A percentile compares a stretch with the other conserved stretches of the same genome.
These are phyloP conservation scores for Creontiades dilutus DNA, from an alignment of 2,888 invertebrate species.

Conservation along the genomic window DNA sequence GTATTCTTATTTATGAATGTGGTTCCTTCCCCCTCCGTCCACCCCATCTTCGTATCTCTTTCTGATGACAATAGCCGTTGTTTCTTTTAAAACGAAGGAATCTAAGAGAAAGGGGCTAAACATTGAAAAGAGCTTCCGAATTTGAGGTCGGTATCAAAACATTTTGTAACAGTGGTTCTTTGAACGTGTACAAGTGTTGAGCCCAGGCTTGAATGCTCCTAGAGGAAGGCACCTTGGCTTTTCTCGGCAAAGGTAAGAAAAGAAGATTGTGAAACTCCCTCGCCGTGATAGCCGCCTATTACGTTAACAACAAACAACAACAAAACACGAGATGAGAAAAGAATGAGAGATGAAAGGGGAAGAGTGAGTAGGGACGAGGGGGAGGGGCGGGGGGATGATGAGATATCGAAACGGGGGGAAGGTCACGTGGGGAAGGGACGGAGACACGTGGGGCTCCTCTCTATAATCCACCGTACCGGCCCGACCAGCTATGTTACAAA, in stretches of 20 bases:
- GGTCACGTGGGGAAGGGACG: conserved; percentile 41
- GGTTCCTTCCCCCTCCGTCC: too few relatives aligned
- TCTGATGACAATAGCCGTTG: too few relatives aligned
- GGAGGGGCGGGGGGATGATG: background rate
- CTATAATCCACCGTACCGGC: background rate
- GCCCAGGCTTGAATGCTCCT: background rate
- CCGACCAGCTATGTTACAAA: too few relatives aligned
- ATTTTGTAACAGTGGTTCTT: too few relatives aligned
- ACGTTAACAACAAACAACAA: conserved; percentile 1
- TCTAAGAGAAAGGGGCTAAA: too few relatives aligned
- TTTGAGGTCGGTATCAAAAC: too few relatives aligned
- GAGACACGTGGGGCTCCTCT: background rate
- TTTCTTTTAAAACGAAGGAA: too few relatives aligned
- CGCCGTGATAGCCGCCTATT: conserved; percentile 32
- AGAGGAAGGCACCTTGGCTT: background rate
- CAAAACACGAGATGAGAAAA: conserved; percentile 19
- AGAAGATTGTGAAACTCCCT: conserved; percentile 15
- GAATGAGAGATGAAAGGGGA: background rate
- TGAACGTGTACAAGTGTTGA: too few relatives aligned
- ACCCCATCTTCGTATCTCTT: too few relatives aligned
- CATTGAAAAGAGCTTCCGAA: too few relatives aligned
- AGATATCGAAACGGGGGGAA: conserved; percentile 28
- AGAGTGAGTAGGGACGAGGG: background rate
- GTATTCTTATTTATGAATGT: too few relatives aligned
- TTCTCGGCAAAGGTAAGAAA: conserved; percentile 24